phyloP scores from a whole-genome alignment of 2,888 invertebrate genomes.

The Zygaena filipendulae region DNA sequence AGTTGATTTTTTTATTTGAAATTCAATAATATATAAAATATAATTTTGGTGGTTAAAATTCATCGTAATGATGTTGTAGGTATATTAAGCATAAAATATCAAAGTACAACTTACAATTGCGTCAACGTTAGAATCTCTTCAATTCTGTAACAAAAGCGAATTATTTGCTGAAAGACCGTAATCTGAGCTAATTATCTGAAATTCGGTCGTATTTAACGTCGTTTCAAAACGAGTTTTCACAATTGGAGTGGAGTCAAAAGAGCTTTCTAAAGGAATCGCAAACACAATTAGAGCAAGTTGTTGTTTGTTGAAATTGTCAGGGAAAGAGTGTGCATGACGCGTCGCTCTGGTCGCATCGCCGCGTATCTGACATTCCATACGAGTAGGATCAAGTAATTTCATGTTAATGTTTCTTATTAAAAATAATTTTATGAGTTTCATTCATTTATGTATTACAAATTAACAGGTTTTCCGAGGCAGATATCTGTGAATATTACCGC shows the following conservation, averaged over 20 bases:
- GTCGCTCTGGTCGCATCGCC: slow-evolving; percentile 11
- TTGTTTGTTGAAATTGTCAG: slow-evolving; percentile 50
- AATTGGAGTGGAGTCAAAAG: slow-evolving; percentile 55
- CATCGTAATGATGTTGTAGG: too few relatives aligned
- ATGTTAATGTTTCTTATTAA: too few relatives aligned
- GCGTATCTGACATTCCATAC: slow-evolving; percentile 11
- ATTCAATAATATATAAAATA: too few relatives aligned
- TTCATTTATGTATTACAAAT: too few relatives aligned
- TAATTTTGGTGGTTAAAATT: too few relatives aligned
- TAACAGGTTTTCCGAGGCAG: too few relatives aligned
- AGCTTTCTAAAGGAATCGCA: slow-evolving; percentile 55
- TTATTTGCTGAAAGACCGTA: slow-evolving; percentile 47
- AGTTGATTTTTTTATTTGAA: too few relatives aligned
- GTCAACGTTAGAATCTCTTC: slow-evolving; percentile 23
- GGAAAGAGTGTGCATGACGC: slow-evolving; percentile 45
- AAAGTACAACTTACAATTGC: slow-evolving; percentile 17
- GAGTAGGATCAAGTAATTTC: too few relatives aligned
- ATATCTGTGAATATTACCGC: too few relatives aligned
- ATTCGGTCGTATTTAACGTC: slow-evolving; percentile 58
- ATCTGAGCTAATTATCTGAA: slow-evolving; percentile 63
- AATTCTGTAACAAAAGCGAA: slow-evolving; percentile 44
- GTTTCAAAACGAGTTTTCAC: slow-evolving; percentile 54
- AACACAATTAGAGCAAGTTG: slow-evolving; percentile 58
- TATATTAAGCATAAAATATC: too few relatives aligned
- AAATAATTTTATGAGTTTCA: too few relatives aligned